Conservation (phyloP, 1,140 invertebrate genomes). For the Ruditapes philippinarum region DNA sequence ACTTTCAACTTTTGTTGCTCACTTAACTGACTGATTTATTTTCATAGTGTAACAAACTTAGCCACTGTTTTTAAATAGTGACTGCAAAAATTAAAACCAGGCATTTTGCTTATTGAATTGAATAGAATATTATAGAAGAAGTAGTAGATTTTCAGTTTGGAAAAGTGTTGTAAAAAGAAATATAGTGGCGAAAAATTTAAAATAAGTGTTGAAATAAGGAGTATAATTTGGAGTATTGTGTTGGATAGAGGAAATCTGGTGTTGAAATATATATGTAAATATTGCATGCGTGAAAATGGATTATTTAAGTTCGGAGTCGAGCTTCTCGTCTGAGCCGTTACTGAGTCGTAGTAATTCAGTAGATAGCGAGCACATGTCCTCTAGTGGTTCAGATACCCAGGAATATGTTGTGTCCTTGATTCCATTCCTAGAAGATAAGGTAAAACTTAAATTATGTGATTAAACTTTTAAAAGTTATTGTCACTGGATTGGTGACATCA, state of each 20-base stretch:
- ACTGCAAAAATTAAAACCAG: not conserved
- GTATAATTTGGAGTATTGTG: too few relatives aligned
- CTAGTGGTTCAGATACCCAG: conserved; percentile 6
- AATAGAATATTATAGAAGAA: not conserved
- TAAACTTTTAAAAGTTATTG: too few relatives aligned
- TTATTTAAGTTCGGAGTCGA: conserved; percentile 1
- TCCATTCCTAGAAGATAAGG: conserved; percentile 23
- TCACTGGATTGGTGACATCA: too few relatives aligned
- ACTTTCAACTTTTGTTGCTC: not conserved
- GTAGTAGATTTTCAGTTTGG: too few relatives aligned
- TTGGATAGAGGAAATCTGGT: too few relatives aligned
- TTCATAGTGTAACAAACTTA: not conserved
- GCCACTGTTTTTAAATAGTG: not conserved
- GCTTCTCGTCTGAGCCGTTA: not conserved
- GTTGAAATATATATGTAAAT: too few relatives aligned
- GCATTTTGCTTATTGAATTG: too few relatives aligned
- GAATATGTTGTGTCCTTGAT: conserved; percentile 47
- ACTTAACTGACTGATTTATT: not conserved
- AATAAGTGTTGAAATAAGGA: too few relatives aligned
- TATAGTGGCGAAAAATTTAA: too few relatives aligned
- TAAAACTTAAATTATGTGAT: too few relatives aligned
- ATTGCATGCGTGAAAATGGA: too few relatives aligned
- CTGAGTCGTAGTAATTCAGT: conserved; percentile 55
- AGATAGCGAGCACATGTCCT: conserved; percentile 4
- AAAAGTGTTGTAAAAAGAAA: too few relatives aligned